phyloP scores from a whole-genome alignment of 1,140 invertebrate species.

The Sminthurides bifidus region DNA sequence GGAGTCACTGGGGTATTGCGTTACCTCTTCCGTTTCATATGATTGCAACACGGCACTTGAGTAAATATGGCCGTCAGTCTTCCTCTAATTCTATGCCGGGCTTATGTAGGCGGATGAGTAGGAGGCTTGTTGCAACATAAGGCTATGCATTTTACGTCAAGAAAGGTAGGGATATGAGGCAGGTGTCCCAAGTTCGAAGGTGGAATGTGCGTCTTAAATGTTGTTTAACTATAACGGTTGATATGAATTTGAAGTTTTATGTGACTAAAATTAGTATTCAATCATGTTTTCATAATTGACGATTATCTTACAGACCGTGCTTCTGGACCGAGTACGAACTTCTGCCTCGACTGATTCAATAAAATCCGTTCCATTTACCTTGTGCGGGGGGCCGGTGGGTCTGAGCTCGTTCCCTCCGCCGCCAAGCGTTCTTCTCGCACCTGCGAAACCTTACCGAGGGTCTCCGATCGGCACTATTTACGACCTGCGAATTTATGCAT shows the following conservation, averaged over 20 bases:
- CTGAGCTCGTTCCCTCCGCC: constrained; percentile 66
- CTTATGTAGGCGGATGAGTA: no score
- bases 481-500: constrained; percentile 61
- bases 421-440: constrained; percentile 76
- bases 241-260: no score
- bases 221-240: no score
- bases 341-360: constrained; percentile 38
- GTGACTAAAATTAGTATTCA: no score
- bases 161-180: neutral
- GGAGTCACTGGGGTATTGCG: no score
- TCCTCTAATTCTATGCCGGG: no score
- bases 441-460: constrained; percentile 77
- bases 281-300: neutral
- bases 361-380: constrained; percentile 26
- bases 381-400: constrained; percentile 31
- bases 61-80: no score
- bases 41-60: no score
- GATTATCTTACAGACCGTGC: constrained; percentile 56
- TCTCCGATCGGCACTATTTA: constrained; percentile 81
- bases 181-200: no score
- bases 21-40: no score
- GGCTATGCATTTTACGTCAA: neutral
- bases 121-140: neutral
- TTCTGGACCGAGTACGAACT: constrained; percentile 62
- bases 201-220: neutral